Base-by-base conservation (phyloP, 2,888 invertebrate species). In the Pyrrhosoma nymphula region DNA sequence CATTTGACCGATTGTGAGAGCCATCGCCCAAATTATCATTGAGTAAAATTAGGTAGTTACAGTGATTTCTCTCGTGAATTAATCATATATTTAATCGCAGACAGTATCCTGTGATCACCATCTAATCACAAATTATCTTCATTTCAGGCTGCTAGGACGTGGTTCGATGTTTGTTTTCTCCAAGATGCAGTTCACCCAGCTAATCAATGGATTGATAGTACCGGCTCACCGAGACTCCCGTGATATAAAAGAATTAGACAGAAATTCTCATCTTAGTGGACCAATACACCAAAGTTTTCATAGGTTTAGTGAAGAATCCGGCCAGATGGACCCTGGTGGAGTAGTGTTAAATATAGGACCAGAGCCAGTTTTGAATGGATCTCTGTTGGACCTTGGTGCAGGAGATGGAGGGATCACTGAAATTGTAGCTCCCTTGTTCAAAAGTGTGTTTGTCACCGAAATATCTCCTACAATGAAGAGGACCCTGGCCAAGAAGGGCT, bases 161-260 rank as follows among this genome's bases (percentile, higher is more conserved):
- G 99, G 99, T 18, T 99, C 99, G 0, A 99, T 99, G 99, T 99
- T 99, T 97, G 99, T 99, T 95, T 98, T 99, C 96, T 99, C 99
- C 0, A 97, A 98, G 95, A 97, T 98, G 18, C 99, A 99, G 96
- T 98, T 99, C 96, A 97, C 97, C 95, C 97, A 97, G 95, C 97
- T 99, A 96, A 97, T 98, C 96, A 97, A 97, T 95, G 96, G 96
- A 10, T 96, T 97, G 90, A 96, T 96, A 60, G 18, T 14, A 30
- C 60, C 60, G 16, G 47, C 39, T 75, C 47, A 93, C 26, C 63
- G n/a, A 60, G 93, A 69, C 10, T 47, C 39, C 10, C 75, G 47
- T 55, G 63, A 63, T 26, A 26, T 18, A 4, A 93, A 69, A 69
- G 69, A 75, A 69, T 16, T 47, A 26, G 93, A 93, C 16, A 47